Conservation (phyloP, 1,140 invertebrate species). For the Nephila pilipes region DNA sequence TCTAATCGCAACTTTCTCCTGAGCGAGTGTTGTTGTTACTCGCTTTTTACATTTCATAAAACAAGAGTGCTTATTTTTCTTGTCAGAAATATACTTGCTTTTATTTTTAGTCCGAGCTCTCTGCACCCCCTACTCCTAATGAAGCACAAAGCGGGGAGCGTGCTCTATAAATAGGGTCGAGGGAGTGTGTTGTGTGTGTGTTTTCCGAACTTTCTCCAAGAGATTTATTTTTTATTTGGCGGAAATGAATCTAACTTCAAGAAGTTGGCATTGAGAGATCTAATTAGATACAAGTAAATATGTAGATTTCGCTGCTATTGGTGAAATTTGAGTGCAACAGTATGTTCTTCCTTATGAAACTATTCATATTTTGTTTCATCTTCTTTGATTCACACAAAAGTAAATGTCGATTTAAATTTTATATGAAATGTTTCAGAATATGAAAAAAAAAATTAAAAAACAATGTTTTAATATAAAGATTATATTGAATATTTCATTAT, state of each 20-base stretch:
- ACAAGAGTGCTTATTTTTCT: slow-evolving; percentile 68
- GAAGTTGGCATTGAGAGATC: not conserved
- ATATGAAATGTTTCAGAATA: too few species aligned
- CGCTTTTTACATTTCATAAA: slow-evolving; percentile 56
- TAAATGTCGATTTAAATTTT: too few species aligned
- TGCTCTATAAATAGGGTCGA: slow-evolving; percentile 31
- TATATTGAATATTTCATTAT: too few species aligned
- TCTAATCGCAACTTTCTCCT: not conserved
- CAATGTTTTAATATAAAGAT: too few species aligned
- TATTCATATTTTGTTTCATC: too few species aligned
- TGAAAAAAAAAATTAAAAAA: too few species aligned
- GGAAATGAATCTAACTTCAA: not conserved
- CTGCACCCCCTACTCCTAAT: slow-evolving; percentile 15
- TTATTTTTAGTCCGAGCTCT: slow-evolving; percentile 53
- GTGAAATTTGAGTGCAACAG: too few species aligned
- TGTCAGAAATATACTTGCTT: slow-evolving; percentile 29
- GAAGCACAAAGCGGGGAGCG: not conserved
- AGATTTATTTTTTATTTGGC: not conserved
- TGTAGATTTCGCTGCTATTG: too few species aligned
- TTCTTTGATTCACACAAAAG: too few species aligned
- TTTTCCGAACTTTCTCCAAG: not conserved
- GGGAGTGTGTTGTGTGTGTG: not conserved
- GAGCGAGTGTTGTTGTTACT: slow-evolving; percentile 20
- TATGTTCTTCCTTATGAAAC: too few species aligned
- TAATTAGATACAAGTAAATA: not conserved